Conservation (phyloP, 2,888 invertebrate genomes). For the Agrotis segetum region DNA sequence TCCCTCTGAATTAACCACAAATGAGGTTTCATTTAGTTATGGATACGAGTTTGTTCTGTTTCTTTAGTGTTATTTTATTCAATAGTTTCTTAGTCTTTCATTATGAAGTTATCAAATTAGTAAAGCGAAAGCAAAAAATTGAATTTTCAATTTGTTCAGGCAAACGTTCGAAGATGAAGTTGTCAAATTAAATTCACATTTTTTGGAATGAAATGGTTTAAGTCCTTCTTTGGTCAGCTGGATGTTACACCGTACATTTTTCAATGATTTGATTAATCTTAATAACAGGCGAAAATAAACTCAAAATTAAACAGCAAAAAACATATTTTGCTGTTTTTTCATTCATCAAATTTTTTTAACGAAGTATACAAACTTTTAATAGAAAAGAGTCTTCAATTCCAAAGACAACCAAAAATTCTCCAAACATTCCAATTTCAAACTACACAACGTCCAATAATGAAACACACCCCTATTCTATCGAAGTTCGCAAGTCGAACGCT, state of each 20-base stretch:
- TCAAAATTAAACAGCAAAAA: no score
- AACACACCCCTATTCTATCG: slow-evolving; percentile 55
- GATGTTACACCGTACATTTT: no score
- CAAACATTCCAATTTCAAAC: slow-evolving; percentile 9
- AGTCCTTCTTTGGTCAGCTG: no score
- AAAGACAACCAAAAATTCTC: background rate
- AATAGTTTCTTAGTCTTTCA: background rate
- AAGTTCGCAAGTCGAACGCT: slow-evolving; percentile 55
- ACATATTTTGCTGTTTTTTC: no score
- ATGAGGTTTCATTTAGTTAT: slow-evolving; percentile 25
- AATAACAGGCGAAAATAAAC: no score
- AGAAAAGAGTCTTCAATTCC: background rate
- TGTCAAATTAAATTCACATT: no score
- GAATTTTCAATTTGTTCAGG: no score
- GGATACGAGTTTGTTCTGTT: background rate
- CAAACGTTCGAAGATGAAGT: no score
- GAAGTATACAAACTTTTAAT: no score
- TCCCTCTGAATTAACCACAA: slow-evolving; percentile 38
- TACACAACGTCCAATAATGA: slow-evolving; percentile 23
- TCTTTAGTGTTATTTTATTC: background rate
- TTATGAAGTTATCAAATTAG: background rate
- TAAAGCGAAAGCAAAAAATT: background rate
- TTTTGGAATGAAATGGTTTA: no score
- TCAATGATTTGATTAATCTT: no score
- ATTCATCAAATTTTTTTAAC: no score